Evolutionary conservation across 2,888 invertebrate species (phyloP).

Genomic region (Andrena flavipes): DNA sequence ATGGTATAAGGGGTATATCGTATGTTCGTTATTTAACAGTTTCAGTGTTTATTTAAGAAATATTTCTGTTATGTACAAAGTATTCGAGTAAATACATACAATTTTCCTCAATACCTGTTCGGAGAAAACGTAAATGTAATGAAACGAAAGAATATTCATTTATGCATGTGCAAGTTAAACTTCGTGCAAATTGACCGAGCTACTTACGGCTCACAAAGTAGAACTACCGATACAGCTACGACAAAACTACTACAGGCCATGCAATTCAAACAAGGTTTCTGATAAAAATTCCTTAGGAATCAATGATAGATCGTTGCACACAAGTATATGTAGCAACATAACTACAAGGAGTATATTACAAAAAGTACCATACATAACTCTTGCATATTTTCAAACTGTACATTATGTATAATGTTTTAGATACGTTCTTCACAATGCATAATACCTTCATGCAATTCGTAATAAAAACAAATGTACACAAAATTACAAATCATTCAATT

Average conservation of each 20-base stretch:
- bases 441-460: conserved; percentile 1
- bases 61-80: conserved; percentile 26
- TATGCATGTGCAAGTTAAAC: neutral
- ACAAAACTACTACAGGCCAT: conserved; percentile 9
- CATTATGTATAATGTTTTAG: conserved; percentile 18
- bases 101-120: neutral
- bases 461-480: neutral
- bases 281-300: conserved; percentile 49
- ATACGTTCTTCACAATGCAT: neutral
- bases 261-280: neutral
- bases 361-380: conserved; percentile 1
- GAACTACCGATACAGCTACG: conserved; percentile 1
- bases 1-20: conserved; percentile 3
- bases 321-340: conserved; percentile 15
- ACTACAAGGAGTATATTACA: conserved; percentile 11
- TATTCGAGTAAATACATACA: conserved; percentile 6
- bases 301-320: conserved; percentile 23
- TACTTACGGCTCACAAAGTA: neutral
- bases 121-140: neutral
- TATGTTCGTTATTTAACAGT: neutral
- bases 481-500: conserved; percentile 82
- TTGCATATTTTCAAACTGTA: neutral
- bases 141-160: conserved; percentile 12
- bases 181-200: neutral
- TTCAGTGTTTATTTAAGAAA: conserved; percentile 26